Percentiles rank a stretch among this genome's conserved stretches.
phyloP scores from a whole-genome alignment of 2,113 vertebrate species.

The Caloenas nicobarica region DNA sequence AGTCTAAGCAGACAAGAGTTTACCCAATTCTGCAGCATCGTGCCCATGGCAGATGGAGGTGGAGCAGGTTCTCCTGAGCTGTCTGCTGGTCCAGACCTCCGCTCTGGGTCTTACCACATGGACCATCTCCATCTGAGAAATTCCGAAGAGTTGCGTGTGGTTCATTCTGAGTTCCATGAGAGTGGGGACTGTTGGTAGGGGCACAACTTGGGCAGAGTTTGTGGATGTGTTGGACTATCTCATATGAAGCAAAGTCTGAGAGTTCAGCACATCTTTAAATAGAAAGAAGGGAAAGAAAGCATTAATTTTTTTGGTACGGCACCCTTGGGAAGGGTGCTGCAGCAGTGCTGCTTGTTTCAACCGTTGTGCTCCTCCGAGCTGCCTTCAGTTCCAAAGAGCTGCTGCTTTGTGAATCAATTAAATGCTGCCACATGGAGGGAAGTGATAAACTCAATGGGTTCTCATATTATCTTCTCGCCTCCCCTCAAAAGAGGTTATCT shows the following conservation, averaged over 20 bases:
- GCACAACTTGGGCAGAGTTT: neutral
- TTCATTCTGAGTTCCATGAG: fast-evolving
- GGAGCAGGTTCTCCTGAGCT: neutral
- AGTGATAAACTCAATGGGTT: no score
- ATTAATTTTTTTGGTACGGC: neutral
- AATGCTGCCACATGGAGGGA: conserved; percentile 31
- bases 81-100: neutral
- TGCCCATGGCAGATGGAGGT: neutral
- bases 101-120: fast-evolving
- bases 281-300: neutral
- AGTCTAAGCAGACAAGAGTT: neutral
- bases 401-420: conserved; percentile 44
- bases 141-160: fast-evolving
- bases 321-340: neutral
- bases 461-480: no score
- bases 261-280: neutral
- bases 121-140: neutral
- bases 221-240: neutral
- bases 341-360: neutral
- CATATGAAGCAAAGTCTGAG: neutral
- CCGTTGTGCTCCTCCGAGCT: neutral
- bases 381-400: conserved; percentile 13
- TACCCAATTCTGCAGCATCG: neutral
- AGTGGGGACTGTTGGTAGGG: neutral
- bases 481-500: no score